A percentile compares a stretch with the other conserved stretches of the same genome.
phyloP scores from a whole-genome alignment of 30 jellyfish, hydroid and myxozoan genomes.

The Clytia hemisphaerica region DNA sequence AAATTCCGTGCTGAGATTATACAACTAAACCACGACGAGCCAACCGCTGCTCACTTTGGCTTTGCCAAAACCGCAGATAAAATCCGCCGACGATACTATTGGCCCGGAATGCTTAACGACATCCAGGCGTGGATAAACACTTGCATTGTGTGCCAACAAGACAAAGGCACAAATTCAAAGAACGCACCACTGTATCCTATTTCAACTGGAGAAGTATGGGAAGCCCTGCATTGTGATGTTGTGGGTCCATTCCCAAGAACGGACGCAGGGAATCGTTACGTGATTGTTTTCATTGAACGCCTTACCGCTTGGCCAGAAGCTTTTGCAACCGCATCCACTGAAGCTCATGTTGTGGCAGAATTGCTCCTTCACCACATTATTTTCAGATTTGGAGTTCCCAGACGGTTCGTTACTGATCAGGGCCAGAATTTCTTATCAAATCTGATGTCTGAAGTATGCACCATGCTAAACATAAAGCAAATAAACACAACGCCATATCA shows the following conservation, averaged over 20 bases:
- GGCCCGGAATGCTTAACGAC: slow-evolving; percentile 33
- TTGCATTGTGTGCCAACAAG: slow-evolving; percentile 47
- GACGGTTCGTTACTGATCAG: slow-evolving; percentile 29
- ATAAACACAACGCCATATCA: too few species aligned
- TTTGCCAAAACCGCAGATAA: slow-evolving; percentile 34
- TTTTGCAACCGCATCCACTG: slow-evolving; percentile 22
- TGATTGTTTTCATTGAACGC: slow-evolving; percentile 48
- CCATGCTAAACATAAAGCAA: slow-evolving; percentile 21
- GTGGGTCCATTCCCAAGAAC: slow-evolving; percentile 57
- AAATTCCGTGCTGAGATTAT: too few species aligned
- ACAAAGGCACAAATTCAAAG: too few species aligned
- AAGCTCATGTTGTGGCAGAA: slow-evolving; percentile 37
- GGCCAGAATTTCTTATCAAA: slow-evolving; percentile 30
- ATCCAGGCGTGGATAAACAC: slow-evolving; percentile 19
- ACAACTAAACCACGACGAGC: slow-evolving; percentile 38
- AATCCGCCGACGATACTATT: slow-evolving; percentile 24
- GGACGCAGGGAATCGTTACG: slow-evolving; percentile 32
- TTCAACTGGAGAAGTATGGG: slow-evolving; percentile 53
- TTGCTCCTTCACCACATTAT: slow-evolving; percentile 43
- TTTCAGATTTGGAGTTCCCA: slow-evolving; percentile 49
- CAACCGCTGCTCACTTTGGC: slow-evolving; percentile 33
- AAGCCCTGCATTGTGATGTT: slow-evolving; percentile 34
- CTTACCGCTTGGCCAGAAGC: slow-evolving; percentile 66
- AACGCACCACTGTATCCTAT: slow-evolving; percentile 50
- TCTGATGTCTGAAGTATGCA: slow-evolving; percentile 38